Evolutionary conservation across 2,888 invertebrate genomes (phyloP), one percentile per base, ranked within the genome.

Genomic region (Pyrochroa serraticornis): DNA sequence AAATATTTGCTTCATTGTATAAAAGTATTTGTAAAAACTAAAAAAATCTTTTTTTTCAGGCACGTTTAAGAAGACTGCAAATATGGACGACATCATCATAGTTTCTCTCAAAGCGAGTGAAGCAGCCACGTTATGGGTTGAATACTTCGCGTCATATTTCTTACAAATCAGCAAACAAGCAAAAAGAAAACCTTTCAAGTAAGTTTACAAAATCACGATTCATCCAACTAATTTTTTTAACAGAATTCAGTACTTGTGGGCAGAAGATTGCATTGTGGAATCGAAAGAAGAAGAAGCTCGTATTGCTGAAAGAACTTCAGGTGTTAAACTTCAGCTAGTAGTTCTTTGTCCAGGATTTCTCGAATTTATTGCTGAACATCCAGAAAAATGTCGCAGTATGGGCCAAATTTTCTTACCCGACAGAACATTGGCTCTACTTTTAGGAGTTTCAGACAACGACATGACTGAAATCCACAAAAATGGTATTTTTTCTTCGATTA

Each of bases 111-210:
- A 87, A 56, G 87, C 87, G 58, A 92, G 91, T 68, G 89, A 91
- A 46, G 88, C 90, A 65, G 91, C 92, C 60, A 85, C 85, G 14
- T 79, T 91, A 48, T 91, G 93, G 90, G 90, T 91, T 10, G 89
- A 90, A 74, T 93, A 92, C 77, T 85, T 93, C 66, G 87, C 87
- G 43, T 88, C 88, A 52, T 91, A 92, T 78, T 93, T 93, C 78
- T 90, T 92, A 76, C 91, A 92, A 80, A 91, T 92, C 67, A 90
- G 90, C 81, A 88, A 89, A 61, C 91, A 92, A 74, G 86, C 91
- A 72, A 90, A 90, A 59, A 84, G 90, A 69, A 77, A 77, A 65
- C 89, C 91, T 63, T 92, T 91, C 81, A 91, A 89, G 92, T 92
- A 79, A 83, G 82, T 79, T 43, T 22, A 3, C 3, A 22, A 22